Conservation (phyloP, 2,888 invertebrate genomes). For the Andrena bicolor region DNA sequence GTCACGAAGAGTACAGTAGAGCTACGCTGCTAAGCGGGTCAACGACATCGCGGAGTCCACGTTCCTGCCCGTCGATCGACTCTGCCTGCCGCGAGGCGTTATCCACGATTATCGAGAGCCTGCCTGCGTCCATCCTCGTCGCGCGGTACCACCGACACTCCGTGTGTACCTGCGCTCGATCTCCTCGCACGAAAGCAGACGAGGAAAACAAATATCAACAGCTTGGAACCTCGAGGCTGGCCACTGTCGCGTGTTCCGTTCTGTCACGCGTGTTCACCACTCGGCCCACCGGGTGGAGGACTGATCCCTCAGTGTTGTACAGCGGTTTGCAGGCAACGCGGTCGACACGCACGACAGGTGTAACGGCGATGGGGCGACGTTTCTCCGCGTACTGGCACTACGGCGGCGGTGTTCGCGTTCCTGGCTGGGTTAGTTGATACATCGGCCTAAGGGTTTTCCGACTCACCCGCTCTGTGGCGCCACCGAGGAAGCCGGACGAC, state of each 20-base stretch:
- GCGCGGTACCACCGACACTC: background rate
- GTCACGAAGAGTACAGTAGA: slow-evolving; percentile 16
- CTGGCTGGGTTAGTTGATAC: slow-evolving; percentile 67
- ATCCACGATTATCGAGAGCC: slow-evolving; percentile 33
- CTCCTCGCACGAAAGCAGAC: slow-evolving; percentile 55
- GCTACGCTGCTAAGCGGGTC: slow-evolving; percentile 63
- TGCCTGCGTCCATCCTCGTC: slow-evolving; percentile 36
- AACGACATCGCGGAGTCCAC: slow-evolving; percentile 69
- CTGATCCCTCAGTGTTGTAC: background rate
- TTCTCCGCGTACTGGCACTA: slow-evolving; percentile 67
- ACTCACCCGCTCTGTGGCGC: slow-evolving; percentile 79
- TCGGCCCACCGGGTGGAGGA: background rate
- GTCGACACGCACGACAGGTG: slow-evolving; percentile 16
- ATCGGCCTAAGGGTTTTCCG: slow-evolving; percentile 69
- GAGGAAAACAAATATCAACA: slow-evolving; percentile 61
- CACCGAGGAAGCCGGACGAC: slow-evolving; percentile 74
- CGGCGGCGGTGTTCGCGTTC: slow-evolving; percentile 53
- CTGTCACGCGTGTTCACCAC: slow-evolving; percentile 16
- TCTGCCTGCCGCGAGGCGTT: slow-evolving; percentile 26
- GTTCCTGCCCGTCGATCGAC: slow-evolving; percentile 63
- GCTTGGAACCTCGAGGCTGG: slow-evolving; percentile 43
- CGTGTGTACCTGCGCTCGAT: slow-evolving; percentile 47
- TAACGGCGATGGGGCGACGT: slow-evolving; percentile 57
- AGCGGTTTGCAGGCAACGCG: slow-evolving; percentile 11
- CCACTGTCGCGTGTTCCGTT: slow-evolving; percentile 46